A percentile compares a stretch with the other conserved stretches of the same genome.
Conservation (phyloP, 2,888 invertebrate genomes). For the Pristionchus maxplancki region DNA sequence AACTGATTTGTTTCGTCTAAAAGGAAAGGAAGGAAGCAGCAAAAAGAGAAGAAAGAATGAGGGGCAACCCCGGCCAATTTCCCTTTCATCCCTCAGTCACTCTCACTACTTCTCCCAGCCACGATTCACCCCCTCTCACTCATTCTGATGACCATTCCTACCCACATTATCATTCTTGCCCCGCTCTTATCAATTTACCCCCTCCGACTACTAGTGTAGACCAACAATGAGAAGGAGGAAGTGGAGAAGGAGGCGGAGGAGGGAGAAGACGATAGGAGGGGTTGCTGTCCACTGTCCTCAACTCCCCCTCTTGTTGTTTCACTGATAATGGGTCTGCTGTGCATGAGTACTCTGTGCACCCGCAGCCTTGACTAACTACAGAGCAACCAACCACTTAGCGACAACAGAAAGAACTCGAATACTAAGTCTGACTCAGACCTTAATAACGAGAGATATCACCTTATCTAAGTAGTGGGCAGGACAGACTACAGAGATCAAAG, state of each 20-base stretch:
- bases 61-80: conserved; percentile 8
- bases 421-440: neutral
- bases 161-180: conserved; percentile 28
- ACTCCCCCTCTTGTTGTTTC: neutral
- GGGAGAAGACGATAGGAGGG: neutral
- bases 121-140: neutral
- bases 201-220: conserved; percentile 37
- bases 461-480: neutral
- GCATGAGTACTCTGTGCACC: conserved; percentile 2
- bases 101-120: neutral
- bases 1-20: conserved; percentile 17
- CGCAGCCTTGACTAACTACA: neutral
- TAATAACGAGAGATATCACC: neutral
- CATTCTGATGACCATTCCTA: conserved; percentile 28
- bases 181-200: conserved; percentile 11
- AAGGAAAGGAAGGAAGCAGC: neutral
- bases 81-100: neutral
- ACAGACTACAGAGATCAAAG: neutral
- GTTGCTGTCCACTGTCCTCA: neutral
- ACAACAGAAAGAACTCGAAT: neutral
- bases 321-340: neutral
- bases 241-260: neutral
- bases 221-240: conserved; percentile 26
- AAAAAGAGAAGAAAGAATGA: conserved; percentile 1
- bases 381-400: conserved; percentile 18